Evolutionary conservation across 2,797 vertebrate species (phyloP), one percentile per base, ranked within the genome.

Genomic region (Semaprochilodus insignis): DNA sequence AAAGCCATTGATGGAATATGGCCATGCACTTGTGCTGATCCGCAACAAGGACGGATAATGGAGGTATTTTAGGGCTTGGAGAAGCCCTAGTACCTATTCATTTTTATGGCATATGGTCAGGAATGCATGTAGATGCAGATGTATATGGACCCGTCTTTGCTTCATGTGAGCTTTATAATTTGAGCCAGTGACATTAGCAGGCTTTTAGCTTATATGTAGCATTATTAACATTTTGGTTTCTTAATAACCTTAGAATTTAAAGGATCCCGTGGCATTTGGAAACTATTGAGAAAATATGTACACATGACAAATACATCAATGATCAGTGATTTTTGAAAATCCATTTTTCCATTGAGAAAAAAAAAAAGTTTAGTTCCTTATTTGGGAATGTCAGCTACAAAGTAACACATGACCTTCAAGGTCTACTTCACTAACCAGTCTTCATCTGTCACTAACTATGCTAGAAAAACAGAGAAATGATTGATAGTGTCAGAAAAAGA

Each of bases 1-100:
- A n/a, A 7, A 51, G 59, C 17, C 25, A 27, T 60, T 82, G 74
- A 78, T 78, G 34, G 59, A 73, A n/a, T 48, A 55, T 57, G 23
- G 31, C 57, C 66, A 62, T 11, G 13, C 34, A 34, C 27, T 0
- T 3, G 48, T 16, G n/a, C 23, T 15, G 23, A 51, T 16, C 48
- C 23, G 23, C 15, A 55, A 15, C 17, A 59, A 34, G 31, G 21
- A 13, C 54, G 23, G n/a, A 52, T 3, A 13, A 25, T 36, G 2
- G 63, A 66, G 17, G 63, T 66, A 31, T 34, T 17, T 19, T 19
- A 19, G 7, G 31, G 17, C 63, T 34, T 17, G 8, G 40, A 62
- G 25, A 27, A 25, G 60, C 59, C 1, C 25, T 23, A 19, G 57
- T n/a, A 60, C 55, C 16, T n/a, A 60, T 60, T 60, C 2, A 17